Percentiles rank a stretch among this genome's conserved stretches.
These are phyloP conservation scores for Poecilus cupreus DNA, from an alignment of 2,888 invertebrate species.

Conservation along the genomic window DNA sequence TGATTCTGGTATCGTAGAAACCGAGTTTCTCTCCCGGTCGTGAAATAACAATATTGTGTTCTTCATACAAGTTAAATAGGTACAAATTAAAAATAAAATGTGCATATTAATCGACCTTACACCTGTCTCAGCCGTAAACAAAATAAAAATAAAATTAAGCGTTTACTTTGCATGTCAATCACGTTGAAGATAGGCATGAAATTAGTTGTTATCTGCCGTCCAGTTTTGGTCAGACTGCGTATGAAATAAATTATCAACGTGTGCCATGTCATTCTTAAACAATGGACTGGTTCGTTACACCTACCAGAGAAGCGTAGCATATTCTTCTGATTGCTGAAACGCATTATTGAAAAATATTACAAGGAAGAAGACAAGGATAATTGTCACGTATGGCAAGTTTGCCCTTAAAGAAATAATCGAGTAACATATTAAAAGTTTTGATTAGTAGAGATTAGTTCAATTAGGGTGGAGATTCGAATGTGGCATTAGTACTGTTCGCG, in stretches of 20 bases:
- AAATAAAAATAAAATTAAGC: constrained; percentile 1
- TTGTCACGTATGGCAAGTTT: neutral
- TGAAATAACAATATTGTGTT: too few relatives aligned
- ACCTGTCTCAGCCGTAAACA: too few relatives aligned
- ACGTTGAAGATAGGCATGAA: constrained; percentile 13
- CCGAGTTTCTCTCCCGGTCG: too few relatives aligned
- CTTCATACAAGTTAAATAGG: too few relatives aligned
- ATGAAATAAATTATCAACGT: constrained; percentile 1
- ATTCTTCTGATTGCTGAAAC: neutral
- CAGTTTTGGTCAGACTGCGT: neutral
- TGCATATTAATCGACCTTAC: too few relatives aligned
- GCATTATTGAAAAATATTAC: neutral
- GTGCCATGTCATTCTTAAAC: constrained; percentile 21
- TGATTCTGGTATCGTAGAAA: too few relatives aligned
- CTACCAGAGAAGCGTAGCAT: neutral
- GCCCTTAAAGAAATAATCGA: neutral
- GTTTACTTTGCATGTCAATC: constrained; percentile 13
- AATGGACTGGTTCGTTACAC: constrained; percentile 31
- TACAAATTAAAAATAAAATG: too few relatives aligned
- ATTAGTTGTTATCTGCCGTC: neutral
- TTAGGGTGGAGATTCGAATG: too few relatives aligned
- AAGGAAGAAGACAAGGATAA: neutral
- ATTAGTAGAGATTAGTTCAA: too few relatives aligned
- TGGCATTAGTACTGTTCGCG: too few relatives aligned
- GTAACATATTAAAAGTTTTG: too few relatives aligned